Evolutionary conservation across 2,888 invertebrate genomes (phyloP), one percentile per base, ranked within the genome.

Genomic region (Stictocephala bisonia): DNA sequence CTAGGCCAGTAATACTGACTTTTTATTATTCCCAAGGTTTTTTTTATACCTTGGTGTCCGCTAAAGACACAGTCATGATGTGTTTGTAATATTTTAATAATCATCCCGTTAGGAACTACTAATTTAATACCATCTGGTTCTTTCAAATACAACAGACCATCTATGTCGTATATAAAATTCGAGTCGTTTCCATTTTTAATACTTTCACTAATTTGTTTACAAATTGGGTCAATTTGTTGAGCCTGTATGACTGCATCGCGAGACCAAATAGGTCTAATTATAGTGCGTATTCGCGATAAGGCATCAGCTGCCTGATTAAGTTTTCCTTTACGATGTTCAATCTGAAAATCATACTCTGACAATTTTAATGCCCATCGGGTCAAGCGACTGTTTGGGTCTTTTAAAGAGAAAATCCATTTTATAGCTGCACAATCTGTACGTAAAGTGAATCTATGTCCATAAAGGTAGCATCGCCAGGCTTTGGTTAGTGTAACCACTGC

Each of bases 1-100:
- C 75, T 78, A n/a, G 72, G 70, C 82, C 82, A 82, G 69, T 79
- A 77, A 71, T 78, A 82, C 15, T 77, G 72, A 70, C 77, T 53
- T 78, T 74, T 56, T 9, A 82, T 75, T 20, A 70, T 72, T 11
- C 69, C 72, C 6, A 75, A 71, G 0, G 81, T 82, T 69, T 79
- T 78, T 11, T 80, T 75, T 18, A 78, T 70, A 20, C 81, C 80
- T 24, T 74, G 78, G 74, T 82, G 82, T 9, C 80, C 79, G 15
- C 77, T 75, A 9, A 77, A 68, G 1, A 76, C 74, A 27, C 75
- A 56, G 29, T 76, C 74, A 73, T 81, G 81, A 50, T 76, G 76
- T 27, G 76, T 66, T 22, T 73, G 22, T 1, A 80, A 11, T 0
- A 72, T 20, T 51, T 51, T 51, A 20, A 24, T 51, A 3, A 51